These are phyloP conservation scores for Drosophila meridiana DNA, from an alignment of 2,888 invertebrate genomes.

Conservation along the genomic window DNA sequence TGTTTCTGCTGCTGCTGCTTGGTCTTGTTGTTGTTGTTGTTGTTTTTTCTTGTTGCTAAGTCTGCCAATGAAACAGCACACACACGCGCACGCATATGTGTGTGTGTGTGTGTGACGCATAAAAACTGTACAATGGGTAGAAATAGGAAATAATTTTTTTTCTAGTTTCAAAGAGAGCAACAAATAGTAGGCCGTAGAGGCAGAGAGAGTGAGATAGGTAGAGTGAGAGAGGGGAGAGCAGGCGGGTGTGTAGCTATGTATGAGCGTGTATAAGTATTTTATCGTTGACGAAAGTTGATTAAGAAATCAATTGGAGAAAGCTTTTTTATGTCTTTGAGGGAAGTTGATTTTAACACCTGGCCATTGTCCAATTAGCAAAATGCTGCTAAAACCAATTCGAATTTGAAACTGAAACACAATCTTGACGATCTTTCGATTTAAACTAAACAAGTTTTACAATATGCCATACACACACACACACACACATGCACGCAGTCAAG, in stretches of 20 bases:
- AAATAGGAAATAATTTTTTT: constrained; percentile 38
- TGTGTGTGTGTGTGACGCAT: constrained; percentile 26
- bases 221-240: no score
- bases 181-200: constrained; percentile 26
- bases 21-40: constrained; percentile 34
- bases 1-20: constrained; percentile 34
- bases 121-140: constrained; percentile 70
- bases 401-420: constrained; percentile 36
- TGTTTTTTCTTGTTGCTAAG: constrained; percentile 72
- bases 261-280: constrained; percentile 19
- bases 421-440: constrained; percentile 35
- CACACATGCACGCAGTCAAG: constrained; percentile 1
- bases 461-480: constrained; percentile 2
- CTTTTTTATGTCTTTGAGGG: constrained; percentile 15
- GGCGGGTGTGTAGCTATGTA: not conserved
- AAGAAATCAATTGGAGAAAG: constrained; percentile 46
- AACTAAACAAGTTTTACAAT: constrained; percentile 40
- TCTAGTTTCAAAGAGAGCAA: constrained; percentile 31
- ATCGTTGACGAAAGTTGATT: constrained; percentile 45
- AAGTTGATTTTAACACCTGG: constrained; percentile 34
- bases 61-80: constrained; percentile 58
- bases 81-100: constrained; percentile 5
- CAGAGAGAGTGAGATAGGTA: not conserved
- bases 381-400: constrained; percentile 43
- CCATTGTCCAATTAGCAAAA: constrained; percentile 44